Evolutionary conservation across 2,888 invertebrate genomes (phyloP), one percentile per base, ranked within the genome.

Genomic region (Nysson spinosus): DNA sequence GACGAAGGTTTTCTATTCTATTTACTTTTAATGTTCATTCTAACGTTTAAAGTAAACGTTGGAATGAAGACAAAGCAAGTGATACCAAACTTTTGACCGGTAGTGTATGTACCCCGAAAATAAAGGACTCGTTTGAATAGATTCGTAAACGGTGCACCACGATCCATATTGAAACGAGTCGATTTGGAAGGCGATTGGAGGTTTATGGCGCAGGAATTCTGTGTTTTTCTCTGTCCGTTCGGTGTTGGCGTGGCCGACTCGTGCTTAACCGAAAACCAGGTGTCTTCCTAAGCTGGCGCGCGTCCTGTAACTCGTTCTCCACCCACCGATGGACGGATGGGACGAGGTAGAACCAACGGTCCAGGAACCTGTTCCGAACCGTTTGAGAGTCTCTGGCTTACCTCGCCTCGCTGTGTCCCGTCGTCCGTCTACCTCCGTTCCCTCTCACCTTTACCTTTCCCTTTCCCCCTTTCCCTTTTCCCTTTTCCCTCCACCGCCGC

Each of bases 311-410:
- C 79, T 77, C 80, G 80, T 80, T 81, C 80, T 82, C 82, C 82
- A 82, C 82, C 82, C 81, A 81, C 82, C 55, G 42, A 14, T 35
- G 37, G 46, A 35, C 42, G 42, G 74, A 72, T 56, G 54, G 75
- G 70, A 67, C 77, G 73, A 74, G 77, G 73, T 69, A 42, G n/a
- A n/a, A 77, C 72, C 81, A 82, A 81, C 82, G 79, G 77, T 78
- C 70, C 77, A 72, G 79, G 79, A 81, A 82, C 81, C 82, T 80
- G 81, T 81, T 82, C 77, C 80, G 72, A 73, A 81, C 77, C 77
- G 75, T 81, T 81, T 82, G 80, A 81, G 78, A 81, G 78, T 79
- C 80, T 80, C 80, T 78, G 77, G 52, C 71, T 61, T 66, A 65
- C 64, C 71, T 69, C 63, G 72, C 72, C 63, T 69, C 67, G 66